phyloP scores from a whole-genome alignment of 1,140 invertebrate genomes.

The Akabosia matsudoensis region DNA sequence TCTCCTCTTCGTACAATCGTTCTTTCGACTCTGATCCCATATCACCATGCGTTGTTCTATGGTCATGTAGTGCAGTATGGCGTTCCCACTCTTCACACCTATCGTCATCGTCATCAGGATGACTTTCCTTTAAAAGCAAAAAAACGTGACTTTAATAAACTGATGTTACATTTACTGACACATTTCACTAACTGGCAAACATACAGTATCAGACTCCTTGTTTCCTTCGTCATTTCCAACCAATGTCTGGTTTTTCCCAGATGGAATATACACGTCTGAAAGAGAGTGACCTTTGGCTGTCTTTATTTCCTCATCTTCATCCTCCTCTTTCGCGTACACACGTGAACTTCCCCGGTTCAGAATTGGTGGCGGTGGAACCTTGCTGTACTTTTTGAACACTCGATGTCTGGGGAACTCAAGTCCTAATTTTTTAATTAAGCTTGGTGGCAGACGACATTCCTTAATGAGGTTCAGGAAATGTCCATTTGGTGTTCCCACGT shows the following conservation, averaged over 20 bases:
- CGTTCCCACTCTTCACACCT: constrained; percentile 55
- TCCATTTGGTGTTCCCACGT: constrained; percentile 60
- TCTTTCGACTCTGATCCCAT: constrained; percentile 49
- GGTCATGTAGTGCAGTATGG: constrained; percentile 60
- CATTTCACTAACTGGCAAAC: constrained; percentile 11
- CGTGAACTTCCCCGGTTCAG: constrained; percentile 4
- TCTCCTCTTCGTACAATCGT: constrained; percentile 59
- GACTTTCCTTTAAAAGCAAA: constrained; percentile 38
- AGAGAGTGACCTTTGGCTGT: constrained; percentile 37
- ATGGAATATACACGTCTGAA: constrained; percentile 23
- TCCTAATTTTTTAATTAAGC: constrained; percentile 58
- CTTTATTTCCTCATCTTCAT: constrained; percentile 29
- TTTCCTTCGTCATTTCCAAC: constrained; percentile 29
- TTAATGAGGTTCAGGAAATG: constrained; percentile 57
- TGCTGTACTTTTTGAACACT: constrained; percentile 54
- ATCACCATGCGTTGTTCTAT: constrained; percentile 50
- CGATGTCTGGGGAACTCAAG: constrained; percentile 51
- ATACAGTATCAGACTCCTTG: constrained; percentile 42
- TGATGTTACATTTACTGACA: neutral
- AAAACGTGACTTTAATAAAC: neutral
- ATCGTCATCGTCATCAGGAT: constrained; percentile 50
- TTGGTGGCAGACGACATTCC: constrained; percentile 56
- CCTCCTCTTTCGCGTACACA: neutral
- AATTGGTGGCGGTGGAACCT: constrained; percentile 56
- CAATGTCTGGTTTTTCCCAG: neutral